Evolutionary conservation across 2,888 invertebrate genomes (phyloP).

Genomic region (Plagodis pulveraria): DNA sequence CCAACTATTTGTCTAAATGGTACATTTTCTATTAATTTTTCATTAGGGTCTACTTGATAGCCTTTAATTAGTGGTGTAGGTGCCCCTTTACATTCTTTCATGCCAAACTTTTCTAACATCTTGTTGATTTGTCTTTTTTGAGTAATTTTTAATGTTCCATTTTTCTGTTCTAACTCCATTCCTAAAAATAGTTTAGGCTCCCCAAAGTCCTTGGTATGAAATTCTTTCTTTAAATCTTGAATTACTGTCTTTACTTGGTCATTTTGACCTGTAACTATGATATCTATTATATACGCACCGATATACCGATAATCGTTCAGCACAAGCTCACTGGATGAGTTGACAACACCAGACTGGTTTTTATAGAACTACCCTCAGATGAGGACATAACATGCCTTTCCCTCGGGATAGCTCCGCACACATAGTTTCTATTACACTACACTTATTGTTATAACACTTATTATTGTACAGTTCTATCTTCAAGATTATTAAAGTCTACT

Average conservation of each 20-base stretch:
- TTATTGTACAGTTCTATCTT: too few relatives aligned
- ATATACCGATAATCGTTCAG: too few relatives aligned
- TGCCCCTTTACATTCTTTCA: conserved; percentile 1
- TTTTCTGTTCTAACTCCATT: conserved; percentile 3
- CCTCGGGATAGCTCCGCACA: too few relatives aligned
- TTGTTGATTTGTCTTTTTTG: conserved; percentile 5
- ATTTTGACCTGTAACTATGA: background rate
- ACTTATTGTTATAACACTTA: too few relatives aligned
- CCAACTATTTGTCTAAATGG: conserved; percentile 7
- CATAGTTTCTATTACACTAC: too few relatives aligned
- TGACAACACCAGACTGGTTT: too few relatives aligned
- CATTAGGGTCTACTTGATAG: conserved; percentile 1
- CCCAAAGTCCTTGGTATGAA: conserved; percentile 2
- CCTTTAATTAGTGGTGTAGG: background rate
- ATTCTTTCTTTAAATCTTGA: background rate
- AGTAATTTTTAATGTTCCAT: conserved; percentile 1
- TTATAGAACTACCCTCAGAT: too few relatives aligned
- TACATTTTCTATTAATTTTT: background rate
- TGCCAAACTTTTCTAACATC: conserved; percentile 2
- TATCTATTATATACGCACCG: too few relatives aligned
- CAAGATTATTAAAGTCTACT: too few relatives aligned
- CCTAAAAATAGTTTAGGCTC: conserved; percentile 3
- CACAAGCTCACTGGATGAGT: too few relatives aligned
- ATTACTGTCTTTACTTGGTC: background rate
- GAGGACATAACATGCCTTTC: too few relatives aligned